Evolutionary conservation across 1,140 invertebrate genomes (phyloP).

Genomic region (Ips nitidus): DNA sequence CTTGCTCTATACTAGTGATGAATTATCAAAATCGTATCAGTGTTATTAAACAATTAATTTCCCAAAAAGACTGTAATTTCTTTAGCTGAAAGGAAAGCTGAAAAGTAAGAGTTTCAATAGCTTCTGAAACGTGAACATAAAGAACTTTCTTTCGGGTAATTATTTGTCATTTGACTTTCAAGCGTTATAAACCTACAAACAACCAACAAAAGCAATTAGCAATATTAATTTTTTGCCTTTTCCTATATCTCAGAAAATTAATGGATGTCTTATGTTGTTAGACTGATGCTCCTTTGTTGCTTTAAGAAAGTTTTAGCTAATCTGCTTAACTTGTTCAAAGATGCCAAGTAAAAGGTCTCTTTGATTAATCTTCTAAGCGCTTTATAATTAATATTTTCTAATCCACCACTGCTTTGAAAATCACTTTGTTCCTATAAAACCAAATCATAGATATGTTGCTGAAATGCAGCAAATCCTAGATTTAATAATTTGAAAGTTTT

Average conservation of each 20-base stretch:
- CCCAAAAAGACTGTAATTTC: conserved; percentile 4
- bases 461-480: not conserved
- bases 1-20: no score
- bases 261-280: not conserved
- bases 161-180: not conserved
- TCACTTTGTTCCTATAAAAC: no score
- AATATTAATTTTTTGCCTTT: not conserved
- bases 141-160: conserved; percentile 13
- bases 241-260: not conserved
- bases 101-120: conserved; percentile 17
- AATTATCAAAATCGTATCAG: no score
- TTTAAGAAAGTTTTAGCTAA: not conserved
- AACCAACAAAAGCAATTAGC: not conserved
- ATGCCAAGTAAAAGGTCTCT: not conserved
- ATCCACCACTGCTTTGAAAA: no score
- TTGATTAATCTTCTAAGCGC: conserved; percentile 2
- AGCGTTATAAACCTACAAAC: not conserved
- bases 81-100: conserved; percentile 1
- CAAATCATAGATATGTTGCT: no score
- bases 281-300: not conserved
- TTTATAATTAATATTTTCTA: not conserved
- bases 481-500: conserved; percentile 1
- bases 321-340: not conserved
- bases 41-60: conserved; percentile 13
- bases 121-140: conserved; percentile 17